phyloP scores from a whole-genome alignment of 2,888 invertebrate genomes.

The Chrysolina haemoptera region DNA sequence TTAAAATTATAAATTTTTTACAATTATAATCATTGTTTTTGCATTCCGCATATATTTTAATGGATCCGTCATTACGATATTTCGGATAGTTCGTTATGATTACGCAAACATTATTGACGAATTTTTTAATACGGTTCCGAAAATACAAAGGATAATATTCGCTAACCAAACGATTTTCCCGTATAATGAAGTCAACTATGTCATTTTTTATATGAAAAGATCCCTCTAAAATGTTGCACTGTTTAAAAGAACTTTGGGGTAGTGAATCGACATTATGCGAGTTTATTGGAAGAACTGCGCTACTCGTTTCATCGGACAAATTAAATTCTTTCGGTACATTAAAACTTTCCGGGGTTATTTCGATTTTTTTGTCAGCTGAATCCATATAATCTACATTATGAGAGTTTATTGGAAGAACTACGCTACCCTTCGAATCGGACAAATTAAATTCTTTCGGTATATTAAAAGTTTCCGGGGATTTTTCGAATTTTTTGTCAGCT shows the following conservation, averaged over 20 bases:
- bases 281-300: neutral
- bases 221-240: constrained; percentile 3
- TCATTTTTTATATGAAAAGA: neutral
- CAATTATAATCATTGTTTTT: constrained; percentile 29
- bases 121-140: neutral
- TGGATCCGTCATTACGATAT: too few species aligned
- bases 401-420: neutral
- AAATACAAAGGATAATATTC: constrained; percentile 17
- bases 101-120: constrained; percentile 3
- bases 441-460: too few species aligned
- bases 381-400: neutral
- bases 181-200: neutral
- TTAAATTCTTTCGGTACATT: too few species aligned
- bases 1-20: constrained; percentile 31
- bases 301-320: too few species aligned
- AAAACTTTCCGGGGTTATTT: too few species aligned
- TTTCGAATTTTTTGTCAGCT: too few species aligned
- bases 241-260: neutral
- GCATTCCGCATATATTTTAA: too few species aligned
- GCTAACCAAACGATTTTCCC: neutral
- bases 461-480: too few species aligned
- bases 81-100: constrained; percentile 12
- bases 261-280: neutral
- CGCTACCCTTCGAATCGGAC: too few species aligned
- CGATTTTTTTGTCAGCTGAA: too few species aligned